These are phyloP conservation scores for Melangyna quadrimaculata DNA, from an alignment of 2,888 invertebrate genomes.

Conservation along the genomic window DNA sequence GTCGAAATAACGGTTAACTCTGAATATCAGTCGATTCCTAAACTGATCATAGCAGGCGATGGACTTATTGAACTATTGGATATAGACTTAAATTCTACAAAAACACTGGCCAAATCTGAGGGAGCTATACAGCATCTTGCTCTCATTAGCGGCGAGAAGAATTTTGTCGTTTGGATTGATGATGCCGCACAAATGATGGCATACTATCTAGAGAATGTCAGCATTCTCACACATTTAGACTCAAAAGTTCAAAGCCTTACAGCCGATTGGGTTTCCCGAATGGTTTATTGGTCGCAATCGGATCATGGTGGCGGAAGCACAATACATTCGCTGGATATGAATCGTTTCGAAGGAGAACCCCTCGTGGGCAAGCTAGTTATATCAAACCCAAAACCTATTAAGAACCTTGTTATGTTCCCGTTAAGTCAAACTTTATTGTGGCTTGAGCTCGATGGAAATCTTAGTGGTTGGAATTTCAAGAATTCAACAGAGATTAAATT, in stretches of 20 bases:
- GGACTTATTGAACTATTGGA: constrained; percentile 89
- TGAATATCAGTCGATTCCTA: constrained; percentile 89
- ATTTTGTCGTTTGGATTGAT: constrained; percentile 91
- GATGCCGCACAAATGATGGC: constrained; percentile 80
- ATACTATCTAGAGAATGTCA: constrained; percentile 76
- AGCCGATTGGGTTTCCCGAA: constrained; percentile 93
- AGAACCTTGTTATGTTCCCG: constrained; percentile 88
- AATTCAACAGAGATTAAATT: constrained; percentile 66
- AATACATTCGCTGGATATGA: constrained; percentile 86
- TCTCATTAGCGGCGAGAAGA: constrained; percentile 85
- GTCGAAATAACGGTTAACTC: constrained; percentile 84
- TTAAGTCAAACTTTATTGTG: constrained; percentile 88
- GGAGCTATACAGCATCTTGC: constrained; percentile 86
- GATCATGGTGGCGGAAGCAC: constrained; percentile 81
- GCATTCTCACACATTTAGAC: constrained; percentile 82
- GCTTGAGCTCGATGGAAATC: constrained; percentile 84
- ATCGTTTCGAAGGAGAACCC: constrained; percentile 83
- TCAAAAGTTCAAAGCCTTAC: constrained; percentile 86
- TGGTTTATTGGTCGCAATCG: constrained; percentile 90
- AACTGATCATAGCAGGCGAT: constrained; percentile 87
- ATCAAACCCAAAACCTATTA: constrained; percentile 83
- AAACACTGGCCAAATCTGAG: constrained; percentile 85
- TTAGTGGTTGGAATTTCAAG: constrained; percentile 75
- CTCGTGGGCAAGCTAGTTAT: constrained; percentile 82
- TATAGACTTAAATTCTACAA: constrained; percentile 86